phyloP scores from a whole-genome alignment of 2,888 invertebrate genomes.

The Liodrosophila aerea region DNA sequence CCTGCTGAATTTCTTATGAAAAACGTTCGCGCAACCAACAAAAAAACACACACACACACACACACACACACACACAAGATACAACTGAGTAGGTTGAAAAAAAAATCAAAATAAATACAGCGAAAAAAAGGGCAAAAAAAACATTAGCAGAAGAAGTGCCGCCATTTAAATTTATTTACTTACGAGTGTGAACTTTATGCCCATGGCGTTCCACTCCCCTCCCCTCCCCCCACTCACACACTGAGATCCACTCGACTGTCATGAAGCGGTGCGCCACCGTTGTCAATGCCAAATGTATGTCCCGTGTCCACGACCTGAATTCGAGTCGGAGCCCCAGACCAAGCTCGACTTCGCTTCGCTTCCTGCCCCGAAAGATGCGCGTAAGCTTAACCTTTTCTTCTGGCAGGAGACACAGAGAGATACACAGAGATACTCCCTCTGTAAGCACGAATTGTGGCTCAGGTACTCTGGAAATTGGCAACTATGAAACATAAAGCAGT shows the following conservation, averaged over 20 bases:
- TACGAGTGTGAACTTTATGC: conserved; percentile 78
- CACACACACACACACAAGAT: conserved; percentile 19
- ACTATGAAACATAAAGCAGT: conserved; percentile 16
- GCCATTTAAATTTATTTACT: conserved; percentile 78
- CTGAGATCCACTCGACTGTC: background rate
- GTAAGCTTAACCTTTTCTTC: conserved; percentile 32
- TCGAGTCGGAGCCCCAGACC: conserved; percentile 1
- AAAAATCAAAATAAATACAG: conserved; percentile 43
- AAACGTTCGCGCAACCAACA: conserved; percentile 57
- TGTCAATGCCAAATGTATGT: conserved; percentile 70
- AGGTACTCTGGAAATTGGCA: conserved; percentile 43
- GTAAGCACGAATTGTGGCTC: conserved; percentile 14
- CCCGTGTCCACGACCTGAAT: conserved; percentile 35
- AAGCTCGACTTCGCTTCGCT: conserved; percentile 15
- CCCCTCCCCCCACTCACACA: background rate
- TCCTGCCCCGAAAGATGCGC: conserved; percentile 41
- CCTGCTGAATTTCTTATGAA: conserved; percentile 75
- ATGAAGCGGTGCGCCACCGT: conserved; percentile 50
- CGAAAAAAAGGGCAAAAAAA: conserved; percentile 25
- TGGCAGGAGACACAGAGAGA: background rate
- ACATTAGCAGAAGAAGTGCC: conserved; percentile 75
- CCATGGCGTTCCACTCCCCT: conserved; percentile 59
- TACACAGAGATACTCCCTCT: background rate
- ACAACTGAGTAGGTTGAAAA: conserved; percentile 40
- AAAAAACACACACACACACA: conserved; percentile 12